Percentiles rank a stretch among this genome's conserved stretches.
phyloP scores from a whole-genome alignment of 2,797 vertebrate genomes.

The Sus cebifrons region DNA sequence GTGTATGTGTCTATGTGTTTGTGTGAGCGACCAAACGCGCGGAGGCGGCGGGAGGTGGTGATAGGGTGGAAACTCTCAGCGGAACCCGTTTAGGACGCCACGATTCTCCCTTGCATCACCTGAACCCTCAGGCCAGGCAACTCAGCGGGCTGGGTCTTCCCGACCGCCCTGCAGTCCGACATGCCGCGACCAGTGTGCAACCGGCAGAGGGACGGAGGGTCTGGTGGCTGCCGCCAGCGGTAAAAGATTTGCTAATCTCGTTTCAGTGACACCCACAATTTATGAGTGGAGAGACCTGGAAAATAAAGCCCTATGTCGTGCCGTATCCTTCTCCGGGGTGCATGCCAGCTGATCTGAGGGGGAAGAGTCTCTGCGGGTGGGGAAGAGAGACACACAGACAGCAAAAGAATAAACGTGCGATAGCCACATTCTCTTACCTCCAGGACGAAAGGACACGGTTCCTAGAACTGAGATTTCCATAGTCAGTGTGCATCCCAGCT shows the following conservation, averaged over 20 bases:
- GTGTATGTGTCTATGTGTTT: not conserved
- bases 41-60: not conserved
- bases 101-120: slow-evolving; percentile 62
- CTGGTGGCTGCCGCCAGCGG: slow-evolving; percentile 31
- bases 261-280: slow-evolving; percentile 74
- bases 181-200: not conserved
- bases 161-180: not conserved
- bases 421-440: slow-evolving; percentile 88
- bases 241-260: slow-evolving; percentile 69
- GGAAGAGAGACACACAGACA: slow-evolving; percentile 71
- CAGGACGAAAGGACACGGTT: slow-evolving; percentile 83
- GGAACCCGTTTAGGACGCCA: slow-evolving; percentile 69
- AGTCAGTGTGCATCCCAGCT: slow-evolving; percentile 81
- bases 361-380: slow-evolving; percentile 62
- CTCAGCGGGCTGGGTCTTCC: not conserved
- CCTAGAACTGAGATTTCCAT: slow-evolving; percentile 81
- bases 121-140: not conserved
- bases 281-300: slow-evolving; percentile 68
- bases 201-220: slow-evolving; percentile 48
- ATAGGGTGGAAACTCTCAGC: slow-evolving; percentile 29
- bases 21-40: not conserved
- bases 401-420: slow-evolving; percentile 84
- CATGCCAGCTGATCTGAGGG: slow-evolving; percentile 53
- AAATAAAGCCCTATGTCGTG: slow-evolving; percentile 66
- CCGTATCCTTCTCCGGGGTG: slow-evolving; percentile 46